A percentile compares a stretch with the other conserved stretches of the same genome.
These are phyloP conservation scores for Tapera naevia DNA, from an alignment of 2,797 vertebrate genomes.

Conservation along the genomic window DNA sequence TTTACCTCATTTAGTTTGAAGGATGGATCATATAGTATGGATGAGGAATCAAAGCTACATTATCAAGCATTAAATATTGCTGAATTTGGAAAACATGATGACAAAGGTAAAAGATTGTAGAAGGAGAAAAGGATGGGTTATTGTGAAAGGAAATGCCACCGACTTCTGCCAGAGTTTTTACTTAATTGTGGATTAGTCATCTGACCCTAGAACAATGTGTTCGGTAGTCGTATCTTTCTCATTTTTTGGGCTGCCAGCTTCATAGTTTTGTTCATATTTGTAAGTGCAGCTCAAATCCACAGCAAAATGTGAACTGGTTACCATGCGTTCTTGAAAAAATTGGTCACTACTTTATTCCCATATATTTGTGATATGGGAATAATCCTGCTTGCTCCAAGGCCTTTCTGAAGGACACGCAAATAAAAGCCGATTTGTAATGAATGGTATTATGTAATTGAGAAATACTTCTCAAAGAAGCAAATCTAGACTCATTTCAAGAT, in stretches of 20 bases:
- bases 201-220: neutral
- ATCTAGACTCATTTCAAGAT: neutral
- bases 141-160: neutral
- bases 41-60: neutral
- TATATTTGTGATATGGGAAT: neutral
- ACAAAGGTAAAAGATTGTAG: neutral
- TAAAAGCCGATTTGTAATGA: neutral
- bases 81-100: neutral
- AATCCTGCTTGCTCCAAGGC: neutral
- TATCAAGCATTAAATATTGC: neutral
- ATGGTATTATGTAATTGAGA: neutral
- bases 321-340: neutral
- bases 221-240: neutral
- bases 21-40: neutral
- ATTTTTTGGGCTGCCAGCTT: neutral
- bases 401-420: neutral
- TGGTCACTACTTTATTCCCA: neutral
- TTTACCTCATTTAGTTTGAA: neutral
- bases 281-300: neutral
- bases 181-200: neutral
- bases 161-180: neutral
- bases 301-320: neutral
- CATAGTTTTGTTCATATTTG: neutral
- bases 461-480: neutral
- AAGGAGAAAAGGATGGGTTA: neutral